A percentile compares a stretch with the other conserved stretches of the same genome.
These are phyloP conservation scores for Drosophila formosana DNA, from an alignment of 2,888 invertebrate genomes.

Conservation along the genomic window DNA sequence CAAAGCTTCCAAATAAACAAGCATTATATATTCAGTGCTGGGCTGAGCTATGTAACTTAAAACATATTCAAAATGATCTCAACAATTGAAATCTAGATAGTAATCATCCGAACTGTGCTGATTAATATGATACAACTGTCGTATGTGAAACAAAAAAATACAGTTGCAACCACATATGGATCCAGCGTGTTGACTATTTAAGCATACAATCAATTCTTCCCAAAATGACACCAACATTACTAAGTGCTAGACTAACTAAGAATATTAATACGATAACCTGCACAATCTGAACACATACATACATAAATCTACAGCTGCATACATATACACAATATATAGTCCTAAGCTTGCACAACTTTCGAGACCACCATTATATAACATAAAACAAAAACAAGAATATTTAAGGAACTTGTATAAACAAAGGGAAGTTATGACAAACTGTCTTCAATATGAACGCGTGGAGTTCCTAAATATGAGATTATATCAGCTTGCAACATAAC, in stretches of 20 bases:
- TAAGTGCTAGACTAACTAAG: conserved; percentile 31
- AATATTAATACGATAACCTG: conserved; percentile 42
- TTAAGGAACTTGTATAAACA: conserved; percentile 39
- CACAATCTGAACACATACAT: conserved; percentile 26
- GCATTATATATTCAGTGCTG: conserved; percentile 4
- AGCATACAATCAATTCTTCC: conserved; percentile 11
- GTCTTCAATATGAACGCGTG: conserved; percentile 18
- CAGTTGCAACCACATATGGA: conserved; percentile 8
- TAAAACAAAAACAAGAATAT: neutral
- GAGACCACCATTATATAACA: conserved; percentile 24
- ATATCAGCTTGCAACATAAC: conserved; percentile 26
- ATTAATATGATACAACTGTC: conserved; percentile 7
- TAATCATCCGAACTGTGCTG: conserved; percentile 24
- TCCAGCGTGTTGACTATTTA: conserved; percentile 4
- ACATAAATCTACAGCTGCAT: neutral
- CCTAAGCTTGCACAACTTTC: conserved; percentile 50
- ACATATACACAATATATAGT: conserved; percentile 44
- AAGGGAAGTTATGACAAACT: conserved; percentile 25
- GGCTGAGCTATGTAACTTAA: conserved; percentile 28
- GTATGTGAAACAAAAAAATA: conserved; percentile 1
- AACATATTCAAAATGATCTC: conserved; percentile 70
- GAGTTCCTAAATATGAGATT: conserved; percentile 42
- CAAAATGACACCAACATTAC: conserved; percentile 9
- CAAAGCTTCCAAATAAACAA: conserved; percentile 15
- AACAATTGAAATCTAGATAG: conserved; percentile 47